Conservation (phyloP, 2,888 invertebrate species). For the Cremastinae sp. region DNA sequence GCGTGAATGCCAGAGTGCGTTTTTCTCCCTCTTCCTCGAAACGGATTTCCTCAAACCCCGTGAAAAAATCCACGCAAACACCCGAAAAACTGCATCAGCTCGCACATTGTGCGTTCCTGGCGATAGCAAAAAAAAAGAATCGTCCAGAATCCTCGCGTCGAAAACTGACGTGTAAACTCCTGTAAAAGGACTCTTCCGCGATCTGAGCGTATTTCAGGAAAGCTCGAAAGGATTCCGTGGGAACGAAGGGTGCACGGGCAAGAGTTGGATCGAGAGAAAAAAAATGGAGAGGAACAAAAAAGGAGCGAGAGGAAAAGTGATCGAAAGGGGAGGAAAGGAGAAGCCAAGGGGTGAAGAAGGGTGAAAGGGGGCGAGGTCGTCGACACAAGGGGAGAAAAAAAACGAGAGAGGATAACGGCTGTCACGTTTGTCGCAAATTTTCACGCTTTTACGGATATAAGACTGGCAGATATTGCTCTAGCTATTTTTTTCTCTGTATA, state of each 20-base stretch:
- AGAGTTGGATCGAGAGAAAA: constrained; percentile 74
- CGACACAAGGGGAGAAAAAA: constrained; percentile 37
- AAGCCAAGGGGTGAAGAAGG: constrained; percentile 44
- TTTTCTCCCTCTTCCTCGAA: constrained; percentile 48
- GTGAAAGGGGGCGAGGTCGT: constrained; percentile 22
- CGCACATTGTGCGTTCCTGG: no score
- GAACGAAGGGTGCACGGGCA: constrained; percentile 73
- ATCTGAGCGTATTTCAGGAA: constrained; percentile 72
- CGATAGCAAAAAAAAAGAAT: no score
- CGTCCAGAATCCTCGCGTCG: not conserved
- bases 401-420: constrained; percentile 56
- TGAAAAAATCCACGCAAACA: constrained; percentile 40
- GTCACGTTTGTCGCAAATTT: constrained; percentile 68
- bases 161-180: not conserved
- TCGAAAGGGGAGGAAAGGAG: constrained; percentile 51
- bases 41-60: constrained; percentile 62
- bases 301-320: constrained; percentile 20
- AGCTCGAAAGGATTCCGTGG: constrained; percentile 78
- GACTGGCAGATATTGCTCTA: constrained; percentile 57
- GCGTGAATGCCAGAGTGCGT: constrained; percentile 42
- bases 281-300: constrained; percentile 52
- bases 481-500: constrained; percentile 18
- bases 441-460: constrained; percentile 69
- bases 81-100: constrained; percentile 46
- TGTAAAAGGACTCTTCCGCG: constrained; percentile 40